Base-by-base conservation (phyloP, 1,140 invertebrate species). In the Pantala flavescens region DNA sequence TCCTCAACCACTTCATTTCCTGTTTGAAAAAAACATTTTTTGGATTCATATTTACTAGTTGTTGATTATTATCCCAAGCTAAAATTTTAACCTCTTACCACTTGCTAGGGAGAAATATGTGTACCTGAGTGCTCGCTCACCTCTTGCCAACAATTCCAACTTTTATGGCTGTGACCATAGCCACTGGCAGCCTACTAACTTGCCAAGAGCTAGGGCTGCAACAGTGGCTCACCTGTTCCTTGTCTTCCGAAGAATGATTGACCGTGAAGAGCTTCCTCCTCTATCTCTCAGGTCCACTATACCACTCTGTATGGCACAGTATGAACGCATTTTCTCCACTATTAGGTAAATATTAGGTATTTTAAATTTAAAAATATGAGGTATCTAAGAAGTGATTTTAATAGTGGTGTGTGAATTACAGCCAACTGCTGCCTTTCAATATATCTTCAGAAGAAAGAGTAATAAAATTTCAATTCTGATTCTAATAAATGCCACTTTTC, bases 181-280 rank as follows among this genome's bases (percentile, higher is more conserved):
- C 75, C 81, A 82, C 74, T 85, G 82, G 81, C 80, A 76, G 0
- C 84, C 85, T 7, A 84, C 84, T 16, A 74, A 72, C 19, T 76
- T 75, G 70, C 82, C 81, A 72, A 79, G 80, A 11, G 80, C 82
- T 24, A 84, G 86, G 75, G 84, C 84, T 36, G 84, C 85, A 23
- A 82, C 78, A 73, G 78, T 81, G 10, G 77, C 83, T 14, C 80
- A 84, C 75, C 79, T 83, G 75, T 76, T 85, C 7, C 74, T 85
- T 72, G 75, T 76, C 42, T 83, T 85, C 23, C 84, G 84, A 71
- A 81, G 85, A 76, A 76, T 81, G 43, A 82, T 86, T 74, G 84
- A 86, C 75, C 76, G 83, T 24, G 84, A 86, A 79, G 79, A 84
- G 75, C 76, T 87, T 21, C 79, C 80, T 12, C 85, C 86, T 9